Base-by-base conservation (phyloP, 1,140 invertebrate species). In the Megathymus violae region DNA sequence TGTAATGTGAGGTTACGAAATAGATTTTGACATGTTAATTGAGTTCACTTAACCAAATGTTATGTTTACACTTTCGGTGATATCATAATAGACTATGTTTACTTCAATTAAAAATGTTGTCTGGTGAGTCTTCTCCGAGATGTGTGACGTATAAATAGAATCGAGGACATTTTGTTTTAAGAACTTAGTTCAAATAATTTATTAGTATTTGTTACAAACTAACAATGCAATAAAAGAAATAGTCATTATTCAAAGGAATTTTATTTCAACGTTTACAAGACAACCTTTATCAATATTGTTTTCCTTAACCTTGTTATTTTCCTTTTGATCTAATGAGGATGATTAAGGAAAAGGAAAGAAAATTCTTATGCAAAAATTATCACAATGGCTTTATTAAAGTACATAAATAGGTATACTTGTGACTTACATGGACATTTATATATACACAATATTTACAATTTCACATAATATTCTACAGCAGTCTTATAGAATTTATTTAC, bases 401-500 rank as follows among this genome's bases (percentile, higher is more conserved):
- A 91, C 85, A 91, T 91, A 91, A 91, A 91, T 91, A 91, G 74
- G 85, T 91, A 91, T 91, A 89, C 85, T 82, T 76, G 88, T 88
- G 85, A 91, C 86, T 91, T 88, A 85, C n/a, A n/a, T 91, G 83
- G 84, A 89, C 86, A 89, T 83, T 74, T 89, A 89, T 91, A n/a
- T n/a, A 82, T 89, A 89, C 85, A 91, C 60, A 69, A 58, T 89
- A 89, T 89, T 76, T 89, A 88, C 85, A 90, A 85, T 83, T 88
- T 89, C 82, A 91, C 84, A 87, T 86, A 59, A 59, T 59, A 86
- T 78, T 78, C 88, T 91, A 91, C 86, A 91, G 86, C 88, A 91
- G 88, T 91, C 88, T 91, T 91, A 91, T 91, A 89, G 82, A 86
- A 88, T 88, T 80, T 91, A 91, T 91, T 91, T 91, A 91, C 88